phyloP scores from a whole-genome alignment of 2,888 invertebrate species.

The Oscheius myriophilus region DNA sequence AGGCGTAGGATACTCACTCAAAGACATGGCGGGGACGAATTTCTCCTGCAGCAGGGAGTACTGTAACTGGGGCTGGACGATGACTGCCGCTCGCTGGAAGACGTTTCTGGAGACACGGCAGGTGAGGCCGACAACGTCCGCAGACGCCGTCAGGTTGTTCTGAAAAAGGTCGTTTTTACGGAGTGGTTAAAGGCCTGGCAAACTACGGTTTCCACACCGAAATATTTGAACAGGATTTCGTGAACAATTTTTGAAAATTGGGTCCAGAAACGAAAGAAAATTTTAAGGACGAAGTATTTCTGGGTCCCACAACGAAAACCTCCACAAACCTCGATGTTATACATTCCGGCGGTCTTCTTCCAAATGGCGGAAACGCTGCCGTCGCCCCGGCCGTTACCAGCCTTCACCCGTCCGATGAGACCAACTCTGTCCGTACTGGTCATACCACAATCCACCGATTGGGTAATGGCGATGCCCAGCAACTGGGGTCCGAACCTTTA shows the following conservation, averaged over 20 bases:
- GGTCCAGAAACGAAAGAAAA: slow-evolving; percentile 1
- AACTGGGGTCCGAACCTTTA: slow-evolving; percentile 60
- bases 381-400: slow-evolving; percentile 66
- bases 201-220: no score
- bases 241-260: no score
- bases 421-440: slow-evolving; percentile 62
- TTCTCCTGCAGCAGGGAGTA: slow-evolving; percentile 53
- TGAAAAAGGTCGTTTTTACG: slow-evolving; percentile 29
- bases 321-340: slow-evolving; percentile 59
- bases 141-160: slow-evolving; percentile 50
- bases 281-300: neutral
- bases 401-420: slow-evolving; percentile 58
- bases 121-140: slow-evolving; percentile 48
- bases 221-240: no score
- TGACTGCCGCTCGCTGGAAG: slow-evolving; percentile 54
- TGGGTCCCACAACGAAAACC: neutral
- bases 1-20: slow-evolving; percentile 41
- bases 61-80: slow-evolving; percentile 62
- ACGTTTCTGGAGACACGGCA: slow-evolving; percentile 49
- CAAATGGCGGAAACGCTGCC: slow-evolving; percentile 60
- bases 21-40: slow-evolving; percentile 46
- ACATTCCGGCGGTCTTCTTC: slow-evolving; percentile 55
- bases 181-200: no score
- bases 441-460: slow-evolving; percentile 63
- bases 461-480: slow-evolving; percentile 59